phyloP scores from a whole-genome alignment of 2,888 invertebrate genomes.

The Rhorus exstirpatorius region DNA sequence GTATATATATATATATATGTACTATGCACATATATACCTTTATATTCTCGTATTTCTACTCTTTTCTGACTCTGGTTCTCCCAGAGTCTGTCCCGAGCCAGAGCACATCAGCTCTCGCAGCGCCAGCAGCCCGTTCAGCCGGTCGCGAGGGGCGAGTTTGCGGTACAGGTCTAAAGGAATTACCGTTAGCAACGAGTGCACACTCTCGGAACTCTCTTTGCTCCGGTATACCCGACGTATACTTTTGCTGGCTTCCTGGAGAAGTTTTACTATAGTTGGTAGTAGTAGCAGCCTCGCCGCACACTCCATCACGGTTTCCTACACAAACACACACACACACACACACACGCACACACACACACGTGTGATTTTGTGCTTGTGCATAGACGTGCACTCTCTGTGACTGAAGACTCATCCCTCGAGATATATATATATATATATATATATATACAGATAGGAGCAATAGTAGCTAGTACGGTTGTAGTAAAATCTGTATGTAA shows the following conservation, averaged over 20 bases:
- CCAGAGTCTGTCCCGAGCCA: conserved; percentile 6
- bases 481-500: conserved; percentile 23
- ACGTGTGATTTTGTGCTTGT: neutral
- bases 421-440: too few species aligned
- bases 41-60: conserved; percentile 39
- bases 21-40: conserved; percentile 7
- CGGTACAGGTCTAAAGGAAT: conserved; percentile 85
- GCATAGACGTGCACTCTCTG: conserved; percentile 18
- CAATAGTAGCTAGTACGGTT: conserved; percentile 46
- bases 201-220: conserved; percentile 79
- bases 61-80: conserved; percentile 30
- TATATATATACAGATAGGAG: too few species aligned
- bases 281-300: conserved; percentile 38
- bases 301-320: conserved; percentile 1
- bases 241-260: conserved; percentile 69
- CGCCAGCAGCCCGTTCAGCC: conserved; percentile 52
- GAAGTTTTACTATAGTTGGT: conserved; percentile 59
- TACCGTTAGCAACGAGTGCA: conserved; percentile 84
- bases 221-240: conserved; percentile 70
- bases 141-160: conserved; percentile 72
- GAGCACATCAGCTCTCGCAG: conserved; percentile 35
- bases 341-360: neutral
- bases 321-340: conserved; percentile 4
- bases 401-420: conserved; percentile 45
- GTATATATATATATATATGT: too few species aligned